Base-by-base conservation (phyloP, 2,797 vertebrate species). In the Rhadinocentrus ornatus region DNA sequence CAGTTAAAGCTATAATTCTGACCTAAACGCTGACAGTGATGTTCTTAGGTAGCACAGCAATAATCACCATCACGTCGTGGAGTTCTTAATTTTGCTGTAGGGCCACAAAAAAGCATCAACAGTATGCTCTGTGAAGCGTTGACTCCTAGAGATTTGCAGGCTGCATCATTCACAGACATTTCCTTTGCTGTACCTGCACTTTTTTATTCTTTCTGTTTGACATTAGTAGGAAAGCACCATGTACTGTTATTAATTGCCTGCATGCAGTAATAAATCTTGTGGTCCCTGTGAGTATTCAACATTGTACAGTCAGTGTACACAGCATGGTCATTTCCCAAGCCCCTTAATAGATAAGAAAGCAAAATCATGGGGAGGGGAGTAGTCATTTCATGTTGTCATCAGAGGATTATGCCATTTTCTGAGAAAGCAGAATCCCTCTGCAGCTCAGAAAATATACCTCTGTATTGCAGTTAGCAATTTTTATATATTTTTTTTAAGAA, bases 171-270 rank as follows among this genome's bases (percentile, higher is more conserved):
- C 82, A 82, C 80, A 87, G 77, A 81, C 84, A 72, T 88, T 91
- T 86, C 81, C 84, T 89, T 69, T 93, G 91, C 93, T 93, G 87
- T 90, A 93, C 88, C 84, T 93, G 92, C 90, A 93, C 74, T 91
- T 93, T n/a, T 93, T 91, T 87, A 84, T 88, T 66, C 82, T 83
- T 75, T 77, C 80, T 86, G 78, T 69, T 86, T 90, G 86, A 90
- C 88, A 78, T 89, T 82, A 78, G 80, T 86, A 87, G 66, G 78
- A 87, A 88, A 71, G 85, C 82, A 84, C 84, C 70, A 48, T 77
- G 72, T 84, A 86, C 86, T 88, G 75, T 92, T 93, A 93, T 93
- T 93, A 94, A 94, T 94, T 93, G 89, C 83, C 86, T 73, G 78
- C 65, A 50, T 85, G 88, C 83, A 82, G 92, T 92, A 89, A 94